Conservation (phyloP, 2,888 invertebrate species). For the Caenorhabditis sp. region DNA sequence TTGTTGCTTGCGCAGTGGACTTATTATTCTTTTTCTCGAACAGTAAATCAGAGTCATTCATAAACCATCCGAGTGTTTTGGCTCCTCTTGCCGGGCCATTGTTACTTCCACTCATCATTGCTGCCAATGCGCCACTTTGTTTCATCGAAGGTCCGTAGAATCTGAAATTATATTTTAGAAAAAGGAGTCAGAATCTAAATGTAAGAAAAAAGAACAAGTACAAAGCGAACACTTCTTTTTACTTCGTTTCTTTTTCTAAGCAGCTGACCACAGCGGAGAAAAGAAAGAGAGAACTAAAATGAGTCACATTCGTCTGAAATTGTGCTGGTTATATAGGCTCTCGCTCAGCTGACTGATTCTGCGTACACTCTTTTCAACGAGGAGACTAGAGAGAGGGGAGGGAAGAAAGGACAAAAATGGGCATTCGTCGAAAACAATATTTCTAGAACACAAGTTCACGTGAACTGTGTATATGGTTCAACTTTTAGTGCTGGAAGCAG, state of each 20-base stretch:
- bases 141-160: slow-evolving; percentile 19
- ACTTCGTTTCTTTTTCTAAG: neutral
- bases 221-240: neutral
- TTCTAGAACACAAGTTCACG: neutral
- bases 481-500: neutral
- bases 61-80: slow-evolving; percentile 59
- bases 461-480: neutral
- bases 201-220: neutral
- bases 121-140: slow-evolving; percentile 8
- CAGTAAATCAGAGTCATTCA: slow-evolving; percentile 40
- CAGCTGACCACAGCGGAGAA: neutral
- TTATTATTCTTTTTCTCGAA: slow-evolving; percentile 28
- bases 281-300: neutral
- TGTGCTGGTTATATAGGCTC: neutral
- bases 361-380: neutral
- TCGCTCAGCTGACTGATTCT: neutral
- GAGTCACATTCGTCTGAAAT: neutral
- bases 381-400: neutral
- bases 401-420: neutral
- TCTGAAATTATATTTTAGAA: slow-evolving; percentile 2
- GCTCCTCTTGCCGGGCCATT: slow-evolving; percentile 28
- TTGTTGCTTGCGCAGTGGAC: neutral
- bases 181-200: neutral
- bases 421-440: neutral
- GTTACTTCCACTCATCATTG: neutral